Evolutionary conservation across 2,888 invertebrate species (phyloP), one percentile per base, ranked within the genome.

Genomic region (Anticlea derivata): DNA sequence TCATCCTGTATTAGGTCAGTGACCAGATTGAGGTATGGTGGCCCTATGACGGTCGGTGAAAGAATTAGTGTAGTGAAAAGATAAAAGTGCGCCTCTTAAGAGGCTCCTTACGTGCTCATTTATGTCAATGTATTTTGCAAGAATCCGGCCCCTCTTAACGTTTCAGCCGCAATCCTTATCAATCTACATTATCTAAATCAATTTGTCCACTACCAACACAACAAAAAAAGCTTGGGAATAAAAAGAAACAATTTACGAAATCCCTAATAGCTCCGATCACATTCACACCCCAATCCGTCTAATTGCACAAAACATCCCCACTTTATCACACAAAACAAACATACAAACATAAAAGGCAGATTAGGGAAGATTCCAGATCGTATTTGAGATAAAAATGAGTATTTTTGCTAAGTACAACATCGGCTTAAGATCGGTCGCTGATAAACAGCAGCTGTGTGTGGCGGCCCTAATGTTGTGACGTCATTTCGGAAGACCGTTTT

Each of bases 381-480:
- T 78, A 88, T 87, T 87, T 86, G 80, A 86, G 89, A 89, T 90
- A 87, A 87, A 76, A 87, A 68, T 81, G 75, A 80, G 83, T 83
- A 85, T 88, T 85, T 87, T 86, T 71, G 85, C 88, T 83, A 83
- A 87, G 86, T 85, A 79, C 76, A 73, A 73, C 74, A 60, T 65
- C 73, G 76, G 88, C 83, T 89, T 89, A 80, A 88, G 89, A 89
- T 88, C 69, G 74, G 61, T 68, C 58, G 46, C 40, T 55, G 88
- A 89, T 89, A 88, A 76, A 65, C 65, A 81, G 68, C 89, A 89
- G 89, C 82, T 89, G 88, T 78, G 73, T 70, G 72, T 68, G 61
- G 60, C 68, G 58, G 69, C 61, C 74, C 73, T 80, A 65, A 71
- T 66, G 51, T 56, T 55, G 63, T 77, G 78, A 80, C 78, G 75